These are phyloP conservation scores for Crepidodera aurea DNA, from an alignment of 2,888 invertebrate genomes.

Conservation along the genomic window DNA sequence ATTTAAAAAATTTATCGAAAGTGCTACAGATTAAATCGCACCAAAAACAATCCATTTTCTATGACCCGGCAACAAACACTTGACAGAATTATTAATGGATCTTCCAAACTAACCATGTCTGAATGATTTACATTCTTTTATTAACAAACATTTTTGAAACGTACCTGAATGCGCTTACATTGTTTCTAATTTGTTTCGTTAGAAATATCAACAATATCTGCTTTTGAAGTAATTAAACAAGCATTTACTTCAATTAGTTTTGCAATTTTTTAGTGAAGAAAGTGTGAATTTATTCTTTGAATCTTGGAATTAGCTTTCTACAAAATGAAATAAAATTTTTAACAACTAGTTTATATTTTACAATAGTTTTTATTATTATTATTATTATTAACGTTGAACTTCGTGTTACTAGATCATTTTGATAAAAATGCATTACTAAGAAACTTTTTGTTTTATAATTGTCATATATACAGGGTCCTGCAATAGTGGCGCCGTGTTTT, in stretches of 20 bases:
- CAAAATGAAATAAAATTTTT: slow-evolving; percentile 17
- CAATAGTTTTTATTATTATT: background rate
- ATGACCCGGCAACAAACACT: no score
- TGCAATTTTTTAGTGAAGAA: slow-evolving; percentile 22
- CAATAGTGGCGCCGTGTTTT: no score
- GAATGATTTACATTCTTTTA: background rate
- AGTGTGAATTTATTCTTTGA: slow-evolving; percentile 20
- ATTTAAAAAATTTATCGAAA: no score
- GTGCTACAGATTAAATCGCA: no score
- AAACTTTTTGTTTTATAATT: no score
- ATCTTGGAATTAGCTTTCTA: slow-evolving; percentile 6
- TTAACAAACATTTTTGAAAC: background rate
- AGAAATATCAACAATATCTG: slow-evolving; percentile 1
- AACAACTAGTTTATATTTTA: background rate
- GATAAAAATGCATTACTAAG: no score
- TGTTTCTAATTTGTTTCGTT: slow-evolving; percentile 11
- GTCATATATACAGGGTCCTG: no score
- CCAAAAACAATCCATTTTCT: no score
- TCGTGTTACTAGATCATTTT: no score
- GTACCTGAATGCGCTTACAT: background rate
- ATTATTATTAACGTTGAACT: background rate
- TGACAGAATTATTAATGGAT: background rate
- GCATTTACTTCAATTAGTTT: slow-evolving; percentile 13
- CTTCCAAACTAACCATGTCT: background rate
- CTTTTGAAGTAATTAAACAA: slow-evolving; percentile 3